Percentiles rank a stretch among this genome's conserved stretches.
Evolutionary conservation across 2,113 vertebrate genomes (phyloP).

Genomic region (Onychorhynchus coronatus): DNA sequence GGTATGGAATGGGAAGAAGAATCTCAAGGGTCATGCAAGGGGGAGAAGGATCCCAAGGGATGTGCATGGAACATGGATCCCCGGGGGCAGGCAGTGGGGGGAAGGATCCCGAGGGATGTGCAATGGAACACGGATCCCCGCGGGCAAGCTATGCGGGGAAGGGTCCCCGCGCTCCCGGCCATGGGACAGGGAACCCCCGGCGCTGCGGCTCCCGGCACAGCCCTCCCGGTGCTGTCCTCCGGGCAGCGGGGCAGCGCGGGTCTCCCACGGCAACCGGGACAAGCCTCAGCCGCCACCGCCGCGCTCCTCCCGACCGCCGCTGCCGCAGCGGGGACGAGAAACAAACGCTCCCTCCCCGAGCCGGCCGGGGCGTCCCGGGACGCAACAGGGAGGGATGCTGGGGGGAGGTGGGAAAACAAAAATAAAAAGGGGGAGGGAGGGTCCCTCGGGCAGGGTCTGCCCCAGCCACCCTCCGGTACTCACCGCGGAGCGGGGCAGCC

Average conservation of each 20-base stretch:
- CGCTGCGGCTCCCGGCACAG: background rate
- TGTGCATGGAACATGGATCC: background rate
- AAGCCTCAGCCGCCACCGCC: background rate
- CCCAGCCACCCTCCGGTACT: background rate
- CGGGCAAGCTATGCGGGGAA: background rate
- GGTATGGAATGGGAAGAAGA: background rate
- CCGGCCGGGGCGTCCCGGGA: background rate
- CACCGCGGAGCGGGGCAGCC: background rate
- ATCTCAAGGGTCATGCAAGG: background rate
- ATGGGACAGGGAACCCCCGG: background rate
- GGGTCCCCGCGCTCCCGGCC: background rate
- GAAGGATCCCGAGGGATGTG: too few species aligned
- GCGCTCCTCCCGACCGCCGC: background rate
- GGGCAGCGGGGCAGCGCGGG: background rate
- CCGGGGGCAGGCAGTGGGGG: too few species aligned
- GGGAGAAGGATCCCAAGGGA: background rate
- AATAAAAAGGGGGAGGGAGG: too few species aligned
- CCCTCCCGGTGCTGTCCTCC: background rate
- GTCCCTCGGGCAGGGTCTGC: background rate
- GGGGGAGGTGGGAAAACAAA: too few species aligned
- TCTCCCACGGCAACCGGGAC: conserved; percentile 52
- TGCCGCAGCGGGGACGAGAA: background rate
- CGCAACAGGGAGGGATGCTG: too few species aligned
- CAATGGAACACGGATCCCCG: background rate
- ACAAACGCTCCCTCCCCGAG: background rate